phyloP scores from a whole-genome alignment of 2,888 invertebrate genomes.

The Drosophila monieri region DNA sequence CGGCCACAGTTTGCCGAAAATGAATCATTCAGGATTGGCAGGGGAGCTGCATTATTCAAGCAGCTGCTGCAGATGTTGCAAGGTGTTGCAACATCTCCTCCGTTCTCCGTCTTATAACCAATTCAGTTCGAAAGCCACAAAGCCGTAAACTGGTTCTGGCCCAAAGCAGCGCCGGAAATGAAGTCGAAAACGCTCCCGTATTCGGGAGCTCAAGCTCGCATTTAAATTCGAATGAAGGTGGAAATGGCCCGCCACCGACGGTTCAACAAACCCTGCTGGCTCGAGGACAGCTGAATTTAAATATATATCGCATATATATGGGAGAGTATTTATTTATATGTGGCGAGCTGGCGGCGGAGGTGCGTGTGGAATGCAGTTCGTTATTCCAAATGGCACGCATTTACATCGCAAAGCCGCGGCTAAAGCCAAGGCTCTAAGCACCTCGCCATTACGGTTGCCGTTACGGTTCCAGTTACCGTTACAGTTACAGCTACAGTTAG shows the following conservation, averaged over 20 bases:
- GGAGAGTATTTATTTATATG: neutral
- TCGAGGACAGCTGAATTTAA: conserved; percentile 30
- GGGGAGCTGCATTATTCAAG: conserved; percentile 40
- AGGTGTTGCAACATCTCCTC: neutral
- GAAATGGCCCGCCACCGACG: neutral
- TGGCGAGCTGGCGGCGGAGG: neutral
- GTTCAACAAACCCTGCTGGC: conserved; percentile 27
- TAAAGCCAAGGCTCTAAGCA: conserved; percentile 29
- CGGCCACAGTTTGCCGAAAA: neutral
- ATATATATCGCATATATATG: conserved; percentile 14
- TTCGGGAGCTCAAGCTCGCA: conserved; percentile 41
- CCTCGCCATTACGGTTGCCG: conserved; percentile 37
- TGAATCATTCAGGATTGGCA: conserved; percentile 15
- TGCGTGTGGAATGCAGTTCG: conserved; percentile 56
- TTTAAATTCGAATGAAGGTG: conserved; percentile 33
- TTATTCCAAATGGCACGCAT: conserved; percentile 54
- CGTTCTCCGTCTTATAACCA: conserved; percentile 38
- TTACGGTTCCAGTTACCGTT: conserved; percentile 21
- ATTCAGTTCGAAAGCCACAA: conserved; percentile 57
- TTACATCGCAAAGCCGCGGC: conserved; percentile 57
- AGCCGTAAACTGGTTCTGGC: conserved; percentile 12
- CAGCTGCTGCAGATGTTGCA: conserved; percentile 37
- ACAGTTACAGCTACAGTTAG: conserved; percentile 19
- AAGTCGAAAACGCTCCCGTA: neutral
- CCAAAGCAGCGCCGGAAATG: conserved; percentile 7